phyloP scores from a whole-genome alignment of 2,797 vertebrate genomes.

The Trichosurus vulpecula region DNA sequence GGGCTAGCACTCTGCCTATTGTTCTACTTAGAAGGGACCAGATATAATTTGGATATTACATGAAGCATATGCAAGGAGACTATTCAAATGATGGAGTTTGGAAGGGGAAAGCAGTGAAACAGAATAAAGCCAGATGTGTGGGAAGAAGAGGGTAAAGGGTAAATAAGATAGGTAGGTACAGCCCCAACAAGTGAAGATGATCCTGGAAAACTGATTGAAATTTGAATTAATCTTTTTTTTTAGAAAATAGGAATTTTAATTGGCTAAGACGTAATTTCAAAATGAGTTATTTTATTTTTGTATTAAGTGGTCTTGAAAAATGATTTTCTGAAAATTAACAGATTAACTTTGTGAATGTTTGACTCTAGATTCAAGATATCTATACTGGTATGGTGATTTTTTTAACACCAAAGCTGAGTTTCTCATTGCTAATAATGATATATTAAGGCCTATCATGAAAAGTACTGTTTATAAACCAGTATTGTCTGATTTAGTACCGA shows the following conservation, averaged over 20 bases:
- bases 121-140: neutral
- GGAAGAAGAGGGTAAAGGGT: neutral
- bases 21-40: neutral
- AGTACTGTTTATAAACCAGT: neutral
- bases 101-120: neutral
- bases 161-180: neutral
- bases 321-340: neutral
- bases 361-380: neutral
- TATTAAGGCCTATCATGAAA: neutral
- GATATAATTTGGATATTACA: neutral
- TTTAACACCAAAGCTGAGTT: neutral
- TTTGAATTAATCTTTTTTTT: neutral
- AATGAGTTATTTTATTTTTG: neutral
- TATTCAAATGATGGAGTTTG: neutral
- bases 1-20: neutral
- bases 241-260: neutral
- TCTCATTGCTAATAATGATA: neutral
- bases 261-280: neutral
- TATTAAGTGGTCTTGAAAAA: neutral
- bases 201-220: neutral
- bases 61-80: neutral
- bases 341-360: neutral
- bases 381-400: neutral
- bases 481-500: neutral
- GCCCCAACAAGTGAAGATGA: neutral